Conservation (phyloP, 2,888 invertebrate genomes). For the Slavum lentiscoides region DNA sequence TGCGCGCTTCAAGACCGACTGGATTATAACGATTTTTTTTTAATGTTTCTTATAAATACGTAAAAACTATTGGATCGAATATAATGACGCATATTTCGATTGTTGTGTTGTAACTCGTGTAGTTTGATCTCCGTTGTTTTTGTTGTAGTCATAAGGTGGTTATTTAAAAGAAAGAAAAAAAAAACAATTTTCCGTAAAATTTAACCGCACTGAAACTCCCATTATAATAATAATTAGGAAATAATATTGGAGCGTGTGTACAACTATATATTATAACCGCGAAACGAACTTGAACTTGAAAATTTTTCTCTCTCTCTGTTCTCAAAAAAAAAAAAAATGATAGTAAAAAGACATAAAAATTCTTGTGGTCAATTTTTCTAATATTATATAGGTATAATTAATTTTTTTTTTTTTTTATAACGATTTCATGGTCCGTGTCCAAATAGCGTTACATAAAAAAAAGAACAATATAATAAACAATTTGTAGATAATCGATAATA, state of each 20-base stretch:
- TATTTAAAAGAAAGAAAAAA: too few relatives aligned
- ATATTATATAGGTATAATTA: too few relatives aligned
- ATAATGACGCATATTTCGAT: too few relatives aligned
- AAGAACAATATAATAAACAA: not conserved
- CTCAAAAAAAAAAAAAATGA: not conserved
- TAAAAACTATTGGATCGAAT: not conserved
- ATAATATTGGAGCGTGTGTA: too few relatives aligned
- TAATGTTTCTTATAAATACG: not conserved
- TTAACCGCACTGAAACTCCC: not conserved
- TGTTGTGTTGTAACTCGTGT: too few relatives aligned
- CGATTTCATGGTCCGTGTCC: not conserved
- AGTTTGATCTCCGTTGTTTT: too few relatives aligned
- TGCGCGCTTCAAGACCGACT: too few relatives aligned
- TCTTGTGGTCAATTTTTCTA: constrained; percentile 5
- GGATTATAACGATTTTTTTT: too few relatives aligned
- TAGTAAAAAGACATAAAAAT: not conserved
- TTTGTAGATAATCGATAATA: not conserved
- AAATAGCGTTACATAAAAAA: too few relatives aligned
- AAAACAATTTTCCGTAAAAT: not conserved
- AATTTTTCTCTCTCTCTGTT: not conserved
- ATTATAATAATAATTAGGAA: constrained; percentile 1
- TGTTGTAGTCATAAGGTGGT: too few relatives aligned
- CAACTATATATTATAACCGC: not conserved
- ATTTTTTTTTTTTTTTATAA: not conserved
- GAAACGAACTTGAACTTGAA: constrained; percentile 1